Base-by-base conservation (phyloP, 2,113 vertebrate genomes). In the Seriola rivoliana region DNA sequence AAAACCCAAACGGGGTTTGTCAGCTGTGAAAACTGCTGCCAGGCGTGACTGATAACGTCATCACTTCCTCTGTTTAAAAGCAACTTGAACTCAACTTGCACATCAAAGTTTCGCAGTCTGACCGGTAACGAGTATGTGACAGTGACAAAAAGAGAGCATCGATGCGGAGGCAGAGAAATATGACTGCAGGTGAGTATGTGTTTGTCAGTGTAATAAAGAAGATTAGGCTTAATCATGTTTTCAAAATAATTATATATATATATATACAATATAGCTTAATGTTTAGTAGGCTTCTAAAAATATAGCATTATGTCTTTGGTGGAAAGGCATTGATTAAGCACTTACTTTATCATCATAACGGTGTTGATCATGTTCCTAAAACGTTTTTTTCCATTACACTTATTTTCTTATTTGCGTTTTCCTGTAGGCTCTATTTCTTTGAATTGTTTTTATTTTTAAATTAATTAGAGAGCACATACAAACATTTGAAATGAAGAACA, bases 161-260 rank as follows among this genome's bases (percentile, higher is more conserved):
- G 69, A 69, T 81, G 63, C 50, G 4, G 44, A 57, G 64, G 29
- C 55, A 77, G 13, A 75, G 8, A 71, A 72, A 72, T 46, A 85
- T 84, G 70, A 82, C 78, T 59, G 68, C 79, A 17, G 92, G 93
- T 94, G 78, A 92, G 91, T 38, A 38, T 38, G 8, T 38, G 38
- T 38, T 5, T 38, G 38, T 8, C 38, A 38, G 6, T 38, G 40
- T 10, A 42, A 42, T 42, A 11, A 42, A 11, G 40, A 42, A 42
- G 40, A 10, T 42, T 42, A 42, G 40, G 9, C 40, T 42, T 10
- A 42, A 42, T 42, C 10, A 42, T 2, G 40, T 42, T 42, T 42
- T 42, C 2, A 3, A 2, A 42, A 29, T 29, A 29, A 2, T 29
- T 29, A 29, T 29, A 29, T 29, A 29, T 29, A 23, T 23, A 29